Conservation (phyloP, 2,113 vertebrate genomes). For the Natator depressus region DNA sequence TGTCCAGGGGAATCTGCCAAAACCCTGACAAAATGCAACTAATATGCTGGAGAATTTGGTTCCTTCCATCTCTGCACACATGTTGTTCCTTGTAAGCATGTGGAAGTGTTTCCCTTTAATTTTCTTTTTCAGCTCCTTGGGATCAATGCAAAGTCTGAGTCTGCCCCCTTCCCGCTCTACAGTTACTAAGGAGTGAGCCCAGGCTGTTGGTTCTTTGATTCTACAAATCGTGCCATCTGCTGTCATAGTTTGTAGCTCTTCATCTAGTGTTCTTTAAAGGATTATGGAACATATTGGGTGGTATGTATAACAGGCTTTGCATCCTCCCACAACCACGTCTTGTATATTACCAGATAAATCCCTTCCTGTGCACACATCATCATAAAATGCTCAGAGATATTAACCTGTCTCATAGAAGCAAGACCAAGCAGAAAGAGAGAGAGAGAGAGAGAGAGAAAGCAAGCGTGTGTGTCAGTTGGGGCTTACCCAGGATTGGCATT, state of each 20-base stretch:
- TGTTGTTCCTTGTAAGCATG: conserved; percentile 49
- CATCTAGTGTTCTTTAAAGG: background rate
- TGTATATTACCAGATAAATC: background rate
- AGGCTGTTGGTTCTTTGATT: conserved; percentile 21
- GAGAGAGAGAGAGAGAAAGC: no score
- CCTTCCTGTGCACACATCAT: rapidly evolving
- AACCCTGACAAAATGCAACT: conserved; percentile 24
- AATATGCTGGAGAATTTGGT: conserved; percentile 49
- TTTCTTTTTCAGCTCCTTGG: conserved; percentile 2
- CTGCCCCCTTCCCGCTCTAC: background rate
- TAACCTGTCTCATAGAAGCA: background rate
- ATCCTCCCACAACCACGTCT: background rate
- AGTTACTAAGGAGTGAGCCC: background rate
- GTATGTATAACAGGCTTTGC: background rate
- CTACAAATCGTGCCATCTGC: conserved; percentile 60
- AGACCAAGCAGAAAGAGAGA: background rate
- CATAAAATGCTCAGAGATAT: background rate
- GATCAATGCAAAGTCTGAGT: conserved; percentile 25
- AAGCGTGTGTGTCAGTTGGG: rapidly evolving
- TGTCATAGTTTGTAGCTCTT: conserved; percentile 42
- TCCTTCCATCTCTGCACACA: background rate
- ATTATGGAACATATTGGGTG: background rate
- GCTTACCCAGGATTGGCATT: background rate
- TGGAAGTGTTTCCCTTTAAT: conserved; percentile 17
- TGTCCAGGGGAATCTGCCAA: background rate